These are phyloP conservation scores for Chymomyza procnemis DNA, from an alignment of 2,888 invertebrate species.

Conservation along the genomic window DNA sequence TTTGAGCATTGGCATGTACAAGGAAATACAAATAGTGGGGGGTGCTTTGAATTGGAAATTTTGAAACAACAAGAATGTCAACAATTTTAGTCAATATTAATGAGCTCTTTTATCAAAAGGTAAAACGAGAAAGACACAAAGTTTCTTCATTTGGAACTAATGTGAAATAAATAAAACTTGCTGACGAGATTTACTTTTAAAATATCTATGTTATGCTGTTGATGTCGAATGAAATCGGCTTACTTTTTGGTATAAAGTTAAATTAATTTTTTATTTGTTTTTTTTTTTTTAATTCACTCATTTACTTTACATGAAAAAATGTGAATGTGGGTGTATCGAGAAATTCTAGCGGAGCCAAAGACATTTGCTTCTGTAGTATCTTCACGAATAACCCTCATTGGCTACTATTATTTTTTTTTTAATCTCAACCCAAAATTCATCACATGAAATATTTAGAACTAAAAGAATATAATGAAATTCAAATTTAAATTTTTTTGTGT, in stretches of 20 bases:
- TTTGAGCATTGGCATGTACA: constrained; percentile 25
- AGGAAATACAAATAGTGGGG: constrained; percentile 39
- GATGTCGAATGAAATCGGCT: neutral
- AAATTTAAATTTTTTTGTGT: too few species aligned
- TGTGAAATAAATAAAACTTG: constrained; percentile 32
- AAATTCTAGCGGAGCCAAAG: too few species aligned
- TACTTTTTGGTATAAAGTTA: neutral
- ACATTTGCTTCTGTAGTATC: too few species aligned
- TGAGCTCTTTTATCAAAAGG: neutral
- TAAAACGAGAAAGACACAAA: neutral
- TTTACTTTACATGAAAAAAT: too few species aligned
- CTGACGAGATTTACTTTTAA: neutral
- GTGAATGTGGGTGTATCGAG: too few species aligned
- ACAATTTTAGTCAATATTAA: neutral
- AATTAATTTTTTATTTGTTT: neutral
- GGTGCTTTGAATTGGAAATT: constrained; percentile 25
- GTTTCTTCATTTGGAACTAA: constrained; percentile 61
- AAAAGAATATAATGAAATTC: too few species aligned
- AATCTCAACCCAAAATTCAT: too few species aligned
- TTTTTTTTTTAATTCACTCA: too few species aligned
- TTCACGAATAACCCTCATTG: too few species aligned
- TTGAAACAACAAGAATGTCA: neutral
- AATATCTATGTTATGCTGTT: neutral
- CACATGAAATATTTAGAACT: too few species aligned
- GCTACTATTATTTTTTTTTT: too few species aligned